Base-by-base conservation (phyloP, 2,113 vertebrate genomes). In the Aptenodytes forsteri region DNA sequence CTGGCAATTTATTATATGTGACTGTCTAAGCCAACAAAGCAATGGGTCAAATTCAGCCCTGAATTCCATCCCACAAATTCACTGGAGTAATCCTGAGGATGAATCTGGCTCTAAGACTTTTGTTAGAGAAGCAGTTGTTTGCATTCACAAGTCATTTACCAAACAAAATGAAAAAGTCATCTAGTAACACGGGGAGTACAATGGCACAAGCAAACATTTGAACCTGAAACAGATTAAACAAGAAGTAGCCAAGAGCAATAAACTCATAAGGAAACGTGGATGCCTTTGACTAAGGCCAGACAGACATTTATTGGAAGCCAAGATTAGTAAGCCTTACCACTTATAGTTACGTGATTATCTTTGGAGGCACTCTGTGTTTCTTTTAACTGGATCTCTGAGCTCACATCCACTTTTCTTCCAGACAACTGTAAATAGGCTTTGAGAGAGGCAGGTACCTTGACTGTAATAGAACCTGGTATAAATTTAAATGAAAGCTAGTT, bases 401-500 rank as follows among this genome's bases (percentile, higher is more conserved):
- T 98, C 92, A 99, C 86, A 65, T 99, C 98, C 93, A 99, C 98
- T 20, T 97, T 98, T 38, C 82, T 97, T 61, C 99, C 99, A 75
- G 98, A 98, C 58, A 99, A 96, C 72, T 98, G 95, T 89, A 99
- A 95, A 72, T 97, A 97, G 56, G 98, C 98, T 96, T 97, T 98
- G 92, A 99, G 96, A 47, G 98, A 99, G 38, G 98, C 96, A 23
- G 99, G 98, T 26, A 99, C 98, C 79, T 99, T 99, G 90, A 99
- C 96, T 55, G 94, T 98, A 96, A 99, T 98, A 46, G 97, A 98
- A 61, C 99, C 99, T 99, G 91, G 47, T 69, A 92, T 44, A 91
- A 91, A 91, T 92, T 84, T 34, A 93, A 94, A 80, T 19, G 38
- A 93, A 84, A 97, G 27, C 7, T 30, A 73, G 75, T 95, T 91